Evolutionary conservation across 2,888 invertebrate genomes (phyloP).

Genomic region (Eristalinus sepulchralis): DNA sequence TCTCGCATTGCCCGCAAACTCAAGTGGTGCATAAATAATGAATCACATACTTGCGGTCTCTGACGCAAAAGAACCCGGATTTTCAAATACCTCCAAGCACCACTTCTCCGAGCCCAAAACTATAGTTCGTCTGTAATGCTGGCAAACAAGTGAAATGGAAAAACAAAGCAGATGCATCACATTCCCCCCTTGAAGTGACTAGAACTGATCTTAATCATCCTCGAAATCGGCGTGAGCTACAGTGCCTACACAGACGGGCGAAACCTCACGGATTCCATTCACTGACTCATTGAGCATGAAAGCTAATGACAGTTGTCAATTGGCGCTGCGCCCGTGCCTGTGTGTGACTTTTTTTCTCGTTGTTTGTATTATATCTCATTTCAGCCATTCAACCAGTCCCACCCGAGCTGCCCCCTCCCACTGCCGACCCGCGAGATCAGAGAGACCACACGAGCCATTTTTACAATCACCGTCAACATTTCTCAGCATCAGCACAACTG

Average conservation of each 20-base stretch:
- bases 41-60: neutral
- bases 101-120: slow-evolving; percentile 13
- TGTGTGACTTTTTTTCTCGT: slow-evolving; percentile 40
- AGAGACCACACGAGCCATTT: slow-evolving; percentile 64
- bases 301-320: slow-evolving; percentile 53
- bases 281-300: slow-evolving; percentile 51
- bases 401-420: neutral
- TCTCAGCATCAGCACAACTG: slow-evolving; percentile 58
- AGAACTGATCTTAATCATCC: slow-evolving; percentile 14
- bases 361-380: slow-evolving; percentile 20
- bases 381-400: neutral
- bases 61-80: slow-evolving; percentile 47
- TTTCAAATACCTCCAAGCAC: slow-evolving; percentile 17
- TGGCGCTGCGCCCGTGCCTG: slow-evolving; percentile 52
- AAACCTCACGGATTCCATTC: slow-evolving; percentile 33
- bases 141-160: slow-evolving; percentile 14
- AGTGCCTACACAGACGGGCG: neutral
- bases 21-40: neutral
- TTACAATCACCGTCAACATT: slow-evolving; percentile 63
- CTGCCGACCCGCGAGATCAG: slow-evolving; percentile 5
- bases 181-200: slow-evolving; percentile 1
- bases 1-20: neutral
- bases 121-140: slow-evolving; percentile 29
- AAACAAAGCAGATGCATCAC: slow-evolving; percentile 31
- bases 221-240: neutral